These are phyloP conservation scores for Cacoxenus indagator DNA, from an alignment of 2,888 invertebrate genomes.

Conservation along the genomic window DNA sequence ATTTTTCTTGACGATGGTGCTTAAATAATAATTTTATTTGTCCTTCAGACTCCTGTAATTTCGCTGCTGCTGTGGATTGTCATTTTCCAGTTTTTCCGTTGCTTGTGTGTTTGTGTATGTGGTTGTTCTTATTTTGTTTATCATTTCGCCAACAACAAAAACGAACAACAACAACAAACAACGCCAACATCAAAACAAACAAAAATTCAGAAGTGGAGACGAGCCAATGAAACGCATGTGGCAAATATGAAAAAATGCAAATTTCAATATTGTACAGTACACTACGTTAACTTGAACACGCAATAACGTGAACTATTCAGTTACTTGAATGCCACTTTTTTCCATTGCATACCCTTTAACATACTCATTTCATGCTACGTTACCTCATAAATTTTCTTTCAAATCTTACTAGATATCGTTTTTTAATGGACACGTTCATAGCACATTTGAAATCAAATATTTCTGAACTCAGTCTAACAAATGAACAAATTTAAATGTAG, in stretches of 20 bases:
- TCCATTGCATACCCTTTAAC: no score
- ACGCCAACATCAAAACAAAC: constrained; percentile 55
- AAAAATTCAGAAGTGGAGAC: constrained; percentile 38
- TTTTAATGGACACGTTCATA: no score
- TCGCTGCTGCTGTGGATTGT: constrained; percentile 26
- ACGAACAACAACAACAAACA: neutral
- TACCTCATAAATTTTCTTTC: no score
- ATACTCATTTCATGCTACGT: no score
- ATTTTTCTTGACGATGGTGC: constrained; percentile 63
- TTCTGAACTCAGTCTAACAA: no score
- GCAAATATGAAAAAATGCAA: constrained; percentile 59
- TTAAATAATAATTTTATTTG: constrained; percentile 66
- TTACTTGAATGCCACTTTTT: no score
- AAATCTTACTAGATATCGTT: no score
- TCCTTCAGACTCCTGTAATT: constrained; percentile 24
- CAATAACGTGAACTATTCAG: no score
- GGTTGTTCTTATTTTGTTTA: constrained; percentile 47
- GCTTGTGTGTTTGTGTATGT: constrained; percentile 19
- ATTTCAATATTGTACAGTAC: constrained; percentile 50
- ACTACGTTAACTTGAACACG: no score
- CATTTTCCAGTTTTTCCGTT: constrained; percentile 19
- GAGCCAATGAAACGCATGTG: constrained; percentile 25
- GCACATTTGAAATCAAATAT: no score
- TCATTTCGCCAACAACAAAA: constrained; percentile 37
- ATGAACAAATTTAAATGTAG: no score